phyloP scores from a whole-genome alignment of 2,888 invertebrate species.

The Drosophila affinis region DNA sequence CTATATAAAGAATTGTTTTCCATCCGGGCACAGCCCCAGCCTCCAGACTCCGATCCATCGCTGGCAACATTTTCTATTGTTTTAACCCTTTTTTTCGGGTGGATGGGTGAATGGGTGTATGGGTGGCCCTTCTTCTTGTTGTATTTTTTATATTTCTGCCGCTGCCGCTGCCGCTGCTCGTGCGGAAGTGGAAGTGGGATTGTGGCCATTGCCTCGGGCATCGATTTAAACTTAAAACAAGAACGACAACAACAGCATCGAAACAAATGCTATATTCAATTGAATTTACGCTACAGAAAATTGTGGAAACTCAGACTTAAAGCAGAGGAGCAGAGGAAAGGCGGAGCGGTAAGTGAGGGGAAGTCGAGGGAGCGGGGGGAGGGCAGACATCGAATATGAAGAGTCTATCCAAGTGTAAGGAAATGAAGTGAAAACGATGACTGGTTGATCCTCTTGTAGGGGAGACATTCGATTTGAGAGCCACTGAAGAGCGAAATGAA shows the following conservation, averaged over 20 bases:
- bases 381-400: no score
- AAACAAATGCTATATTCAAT: constrained; percentile 26
- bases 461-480: no score
- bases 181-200: constrained; percentile 46
- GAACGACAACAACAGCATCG: not conserved
- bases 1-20: constrained; percentile 67
- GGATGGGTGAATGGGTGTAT: not conserved
- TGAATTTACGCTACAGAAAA: constrained; percentile 18
- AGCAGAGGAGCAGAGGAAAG: not conserved
- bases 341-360: no score
- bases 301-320: constrained; percentile 6
- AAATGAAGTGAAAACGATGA: no score
- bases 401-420: no score
- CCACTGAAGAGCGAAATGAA: no score
- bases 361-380: no score
- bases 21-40: constrained; percentile 4
- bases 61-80: constrained; percentile 70
- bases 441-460: no score
- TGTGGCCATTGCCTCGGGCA: constrained; percentile 55
- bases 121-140: constrained; percentile 15
- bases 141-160: constrained; percentile 33
- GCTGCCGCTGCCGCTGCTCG: constrained; percentile 32
- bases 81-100: constrained; percentile 68
- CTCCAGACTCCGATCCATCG: constrained; percentile 22
- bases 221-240: constrained; percentile 58